Base-by-base conservation (phyloP, 1,140 invertebrate genomes). In the Pseudobourletiella spinata region DNA sequence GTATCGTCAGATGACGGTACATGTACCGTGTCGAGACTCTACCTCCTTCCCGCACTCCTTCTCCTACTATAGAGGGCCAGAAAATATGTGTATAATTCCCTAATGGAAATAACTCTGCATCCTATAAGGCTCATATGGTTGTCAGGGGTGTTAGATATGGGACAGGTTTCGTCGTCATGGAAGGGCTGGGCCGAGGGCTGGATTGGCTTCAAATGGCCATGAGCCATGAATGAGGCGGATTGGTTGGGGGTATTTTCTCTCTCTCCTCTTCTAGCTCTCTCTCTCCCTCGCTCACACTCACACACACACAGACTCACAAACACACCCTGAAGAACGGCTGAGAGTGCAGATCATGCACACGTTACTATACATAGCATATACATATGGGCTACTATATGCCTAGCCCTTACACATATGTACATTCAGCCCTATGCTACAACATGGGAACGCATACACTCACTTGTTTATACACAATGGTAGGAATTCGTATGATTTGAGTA, bases 141-240 rank as follows among this genome's bases (percentile, higher is more conserved):
- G 60, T 62, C 52, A 55, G 39, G 60, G 60, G 60, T 62, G 60
- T 62, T 28, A 57, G 60, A 62, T 62, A 62, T 62, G 60, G 60
- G 60, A 55, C 60, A 62, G 60, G 52, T 62, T 57, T 43, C 22
- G 60, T 44, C 35, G 60, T 55, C 60, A 50, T 55, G 43, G 51
- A 62, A 54, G 54, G 54, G 52, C 43, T 57, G 60, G 52, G 51
- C 51, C 20, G 42, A 57, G 39, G 42, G 32, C 26, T 48, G 44
- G 44, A 48, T 48, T 48, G 44, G 44, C 44, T 48, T 48, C 44
- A 48, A 22, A 48, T 39, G 32, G 32, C 32, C 32, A 39, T 39
- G 32, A 39, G 32, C 32, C 32, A 39, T 39, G 32, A 39, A 39
- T 48, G 44, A 60, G 48, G 44, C 59, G 59, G 59, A 60, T 60